Base-by-base conservation (phyloP, 2,888 invertebrate species). In the Diaphora mendica region DNA sequence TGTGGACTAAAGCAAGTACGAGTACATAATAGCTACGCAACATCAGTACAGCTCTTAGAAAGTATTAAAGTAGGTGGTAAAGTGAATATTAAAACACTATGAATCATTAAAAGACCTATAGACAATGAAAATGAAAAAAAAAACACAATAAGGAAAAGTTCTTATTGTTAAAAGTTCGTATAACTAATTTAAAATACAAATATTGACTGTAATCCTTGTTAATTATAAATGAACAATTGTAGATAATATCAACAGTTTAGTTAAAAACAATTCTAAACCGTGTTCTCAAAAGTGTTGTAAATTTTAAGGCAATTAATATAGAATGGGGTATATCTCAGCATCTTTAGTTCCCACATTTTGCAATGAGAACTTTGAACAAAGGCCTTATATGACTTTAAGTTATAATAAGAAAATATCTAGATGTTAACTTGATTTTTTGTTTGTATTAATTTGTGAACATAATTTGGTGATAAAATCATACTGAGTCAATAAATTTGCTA, bases 281-380 rank as follows among this genome's bases (percentile, higher is more conserved):
- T 51, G 64, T 64, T 68, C 64, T 51, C 73, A 70, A 82, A 77
- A 78, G 73, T 74, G 70, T 75, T 79, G 84, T 82, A 83, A 83
- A 82, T 84, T 77, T 81, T 74, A 71, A 76, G 55, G 74, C 76
- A 84, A 80, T 82, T 83, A 83, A 79, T 81, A 79, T 77, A 78
- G 77, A 72, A 78, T 72, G 75, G 73, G 75, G 62, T 67, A 62
- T 84, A 84, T 83, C 79, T 76, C 59, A 55, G 8, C 39, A 84
- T 83, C 81, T 81, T 65, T 67, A 64, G 76, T 84, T 83, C 83
- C 75, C 85, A 84, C 85, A 82, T 83, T 77, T 79, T 79, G 85
- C 73, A 84, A 84, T 84, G 83, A 69, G 82, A 83, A 83, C 79
- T 33, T 59, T 11, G 11, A 81, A 84, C 83, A 83, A 83, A 71